These are phyloP conservation scores for Amiota minor DNA, from an alignment of 2,888 invertebrate genomes.

Conservation along the genomic window DNA sequence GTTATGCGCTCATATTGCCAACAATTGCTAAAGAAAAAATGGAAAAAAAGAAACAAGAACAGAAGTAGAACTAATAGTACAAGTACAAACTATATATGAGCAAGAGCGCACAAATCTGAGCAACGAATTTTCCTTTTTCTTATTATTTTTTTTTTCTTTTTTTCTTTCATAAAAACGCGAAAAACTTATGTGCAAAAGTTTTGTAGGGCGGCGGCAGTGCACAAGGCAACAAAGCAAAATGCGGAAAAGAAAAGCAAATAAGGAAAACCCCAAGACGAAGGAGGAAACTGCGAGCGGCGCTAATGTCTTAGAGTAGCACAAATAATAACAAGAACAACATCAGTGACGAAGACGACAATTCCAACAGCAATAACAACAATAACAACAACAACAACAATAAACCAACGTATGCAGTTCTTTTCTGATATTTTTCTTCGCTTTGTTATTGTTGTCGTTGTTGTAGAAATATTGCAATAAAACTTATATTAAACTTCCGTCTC, in stretches of 20 bases:
- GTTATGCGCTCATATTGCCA: constrained; percentile 9
- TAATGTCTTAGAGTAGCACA: not conserved
- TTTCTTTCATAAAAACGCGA: not conserved
- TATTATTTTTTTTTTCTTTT: no score
- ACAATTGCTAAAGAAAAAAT: constrained; percentile 6
- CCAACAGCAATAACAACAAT: not conserved
- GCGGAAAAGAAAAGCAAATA: not conserved
- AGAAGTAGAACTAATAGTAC: no score
- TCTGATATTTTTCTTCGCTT: no score
- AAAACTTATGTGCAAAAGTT: constrained; percentile 15
- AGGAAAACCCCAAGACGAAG: not conserved
- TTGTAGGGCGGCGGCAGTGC: not conserved
- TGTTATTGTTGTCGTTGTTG: not conserved
- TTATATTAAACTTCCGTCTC: constrained; percentile 42
- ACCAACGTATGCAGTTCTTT: no score
- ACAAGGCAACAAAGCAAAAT: not conserved
- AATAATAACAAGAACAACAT: not conserved
- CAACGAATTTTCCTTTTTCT: no score
- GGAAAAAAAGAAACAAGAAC: not conserved
- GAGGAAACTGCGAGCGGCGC: not conserved
- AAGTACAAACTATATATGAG: no score
- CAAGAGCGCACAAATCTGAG: no score
- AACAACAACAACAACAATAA: no score
- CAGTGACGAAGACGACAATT: not conserved
- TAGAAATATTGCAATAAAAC: constrained; percentile 36